Evolutionary conservation across 1,140 invertebrate species (phyloP).

Genomic region (Bombus vancouverensis): DNA sequence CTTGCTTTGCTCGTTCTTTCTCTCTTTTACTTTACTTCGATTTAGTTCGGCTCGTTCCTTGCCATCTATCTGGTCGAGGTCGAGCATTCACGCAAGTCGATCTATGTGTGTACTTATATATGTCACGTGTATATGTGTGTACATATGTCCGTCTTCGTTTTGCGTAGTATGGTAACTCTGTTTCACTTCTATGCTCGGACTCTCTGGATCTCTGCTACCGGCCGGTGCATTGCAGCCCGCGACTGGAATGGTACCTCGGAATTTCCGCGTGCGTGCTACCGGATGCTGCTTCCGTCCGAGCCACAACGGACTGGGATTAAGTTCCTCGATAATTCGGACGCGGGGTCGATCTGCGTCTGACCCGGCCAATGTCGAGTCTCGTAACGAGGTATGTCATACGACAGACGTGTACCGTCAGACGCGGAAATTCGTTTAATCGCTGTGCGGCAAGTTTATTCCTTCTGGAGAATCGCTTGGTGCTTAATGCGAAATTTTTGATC

Average conservation of each 20-base stretch:
- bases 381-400: constrained; percentile 47
- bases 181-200: constrained; percentile 45
- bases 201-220: constrained; percentile 38
- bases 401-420: background rate
- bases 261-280: constrained; percentile 67
- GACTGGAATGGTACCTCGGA: constrained; percentile 67
- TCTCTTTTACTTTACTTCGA: background rate
- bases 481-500: background rate
- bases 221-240: constrained; percentile 63
- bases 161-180: background rate
- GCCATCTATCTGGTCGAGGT: background rate
- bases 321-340: constrained; percentile 67
- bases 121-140: background rate
- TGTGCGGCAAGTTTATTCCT: background rate
- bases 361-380: constrained; percentile 23
- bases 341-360: constrained; percentile 57
- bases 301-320: constrained; percentile 59
- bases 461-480: background rate
- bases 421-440: background rate
- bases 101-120: background rate
- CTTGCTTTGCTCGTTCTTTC: background rate
- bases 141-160: background rate
- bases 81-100: background rate
- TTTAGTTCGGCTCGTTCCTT: background rate
- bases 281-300: constrained; percentile 40